Evolutionary conservation across 2,888 invertebrate genomes (phyloP).

Genomic region (Xestia rhomboidea): DNA sequence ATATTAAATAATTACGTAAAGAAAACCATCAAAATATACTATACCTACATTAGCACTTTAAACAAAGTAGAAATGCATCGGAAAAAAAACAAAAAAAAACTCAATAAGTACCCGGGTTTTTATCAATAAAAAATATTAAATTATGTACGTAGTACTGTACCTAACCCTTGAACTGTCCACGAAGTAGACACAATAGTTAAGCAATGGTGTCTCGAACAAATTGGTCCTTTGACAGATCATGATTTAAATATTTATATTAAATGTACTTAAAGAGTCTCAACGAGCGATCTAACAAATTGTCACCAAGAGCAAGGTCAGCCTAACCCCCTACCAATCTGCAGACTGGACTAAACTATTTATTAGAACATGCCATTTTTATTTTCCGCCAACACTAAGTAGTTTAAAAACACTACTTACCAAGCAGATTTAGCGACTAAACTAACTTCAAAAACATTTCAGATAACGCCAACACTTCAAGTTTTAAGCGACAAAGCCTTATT

Average conservation of each 20-base stretch:
- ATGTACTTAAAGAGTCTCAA: too few species aligned
- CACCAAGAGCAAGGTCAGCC: not conserved
- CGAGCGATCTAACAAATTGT: not conserved
- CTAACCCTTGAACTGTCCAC: too few species aligned
- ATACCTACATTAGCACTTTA: not conserved
- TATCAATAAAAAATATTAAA: not conserved
- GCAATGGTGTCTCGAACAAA: too few species aligned
- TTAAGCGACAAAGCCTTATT: constrained; percentile 36
- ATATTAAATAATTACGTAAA: not conserved
- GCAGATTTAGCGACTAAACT: constrained; percentile 25
- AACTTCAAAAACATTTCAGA: constrained; percentile 9
- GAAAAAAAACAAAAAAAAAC: not conserved
- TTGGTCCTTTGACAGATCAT: too few species aligned
- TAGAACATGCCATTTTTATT: not conserved
- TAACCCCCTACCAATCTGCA: not conserved
- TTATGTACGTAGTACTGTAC: not conserved
- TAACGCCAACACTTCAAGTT: not conserved
- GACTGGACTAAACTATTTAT: not conserved
- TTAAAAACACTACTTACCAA: constrained; percentile 8
- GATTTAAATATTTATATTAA: too few species aligned
- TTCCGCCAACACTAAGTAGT: not conserved
- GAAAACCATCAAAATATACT: not conserved
- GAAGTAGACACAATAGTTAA: too few species aligned
- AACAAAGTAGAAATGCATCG: not conserved
- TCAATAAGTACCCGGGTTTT: not conserved